Evolutionary conservation across 2,888 invertebrate genomes (phyloP).

Genomic region (Pseudoips prasinana): DNA sequence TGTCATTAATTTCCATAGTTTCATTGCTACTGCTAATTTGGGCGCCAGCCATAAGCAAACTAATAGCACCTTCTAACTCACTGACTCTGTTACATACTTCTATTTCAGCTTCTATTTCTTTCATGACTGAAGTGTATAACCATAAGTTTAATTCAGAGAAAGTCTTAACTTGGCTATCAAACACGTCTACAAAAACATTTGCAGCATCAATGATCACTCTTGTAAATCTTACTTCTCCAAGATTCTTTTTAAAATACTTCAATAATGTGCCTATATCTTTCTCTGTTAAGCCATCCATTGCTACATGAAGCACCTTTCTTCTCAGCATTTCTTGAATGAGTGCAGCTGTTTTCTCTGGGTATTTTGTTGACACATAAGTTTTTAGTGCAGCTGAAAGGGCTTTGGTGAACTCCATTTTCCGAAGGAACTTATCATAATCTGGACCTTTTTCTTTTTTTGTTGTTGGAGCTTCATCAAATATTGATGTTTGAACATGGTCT

Average conservation of each 20-base stretch:
- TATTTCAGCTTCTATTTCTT: slow-evolving; percentile 85
- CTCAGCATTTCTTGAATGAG: slow-evolving; percentile 94
- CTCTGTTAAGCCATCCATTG: slow-evolving; percentile 87
- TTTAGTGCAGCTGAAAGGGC: slow-evolving; percentile 88
- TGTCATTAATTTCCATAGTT: slow-evolving; percentile 51
- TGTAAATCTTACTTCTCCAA: slow-evolving; percentile 89
- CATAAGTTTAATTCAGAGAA: slow-evolving; percentile 84
- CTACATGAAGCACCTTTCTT: slow-evolving; percentile 88
- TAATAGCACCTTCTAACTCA: slow-evolving; percentile 86
- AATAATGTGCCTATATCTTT: slow-evolving; percentile 85
- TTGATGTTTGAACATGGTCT: slow-evolving; percentile 58
- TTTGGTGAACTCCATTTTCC: slow-evolving; percentile 91
- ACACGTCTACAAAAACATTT: slow-evolving; percentile 88
- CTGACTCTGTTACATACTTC: slow-evolving; percentile 84
- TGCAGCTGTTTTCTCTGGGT: slow-evolving; percentile 89
- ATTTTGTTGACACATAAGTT: slow-evolving; percentile 81
- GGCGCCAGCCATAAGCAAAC: slow-evolving; percentile 84
- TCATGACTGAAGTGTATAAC: slow-evolving; percentile 82
- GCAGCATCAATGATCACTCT: slow-evolving; percentile 88
- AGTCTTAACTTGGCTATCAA: slow-evolving; percentile 84
- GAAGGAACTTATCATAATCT: slow-evolving; percentile 86
- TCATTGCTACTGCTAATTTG: slow-evolving; percentile 67
- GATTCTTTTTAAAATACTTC: slow-evolving; percentile 87
- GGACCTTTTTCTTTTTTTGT: slow-evolving; percentile 49
- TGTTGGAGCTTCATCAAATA: slow-evolving; percentile 78